A percentile compares a stretch with the other conserved stretches of the same genome.
Evolutionary conservation across 64 coral and sea anemone genomes (phyloP).

Genomic region (Pocillopora damicornis): DNA sequence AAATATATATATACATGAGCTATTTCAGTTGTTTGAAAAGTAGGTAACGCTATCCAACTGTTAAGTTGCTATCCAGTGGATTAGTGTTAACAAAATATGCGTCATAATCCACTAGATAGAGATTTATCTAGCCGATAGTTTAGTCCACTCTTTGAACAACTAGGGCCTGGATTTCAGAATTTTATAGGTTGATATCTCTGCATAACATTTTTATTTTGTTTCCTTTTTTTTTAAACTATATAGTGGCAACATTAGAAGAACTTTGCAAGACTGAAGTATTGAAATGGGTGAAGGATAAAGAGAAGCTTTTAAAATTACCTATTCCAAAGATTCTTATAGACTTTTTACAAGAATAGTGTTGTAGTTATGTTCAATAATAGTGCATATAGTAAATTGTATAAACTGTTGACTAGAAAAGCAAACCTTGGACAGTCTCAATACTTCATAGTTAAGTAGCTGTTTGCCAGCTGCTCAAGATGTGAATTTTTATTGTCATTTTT

Average conservation of each 20-base stretch:
- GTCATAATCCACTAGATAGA: too few relatives aligned
- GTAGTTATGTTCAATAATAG: not conserved
- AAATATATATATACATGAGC: too few relatives aligned
- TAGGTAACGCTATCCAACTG: too few relatives aligned
- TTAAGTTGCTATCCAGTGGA: too few relatives aligned
- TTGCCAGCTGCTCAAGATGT: too few relatives aligned
- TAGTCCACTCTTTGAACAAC: too few relatives aligned
- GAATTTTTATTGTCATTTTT: too few relatives aligned
- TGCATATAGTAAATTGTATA: not conserved
- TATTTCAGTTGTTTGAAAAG: too few relatives aligned
- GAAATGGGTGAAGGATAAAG: slow-evolving; percentile 48
- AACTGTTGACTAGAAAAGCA: not conserved
- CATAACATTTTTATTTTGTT: not conserved
- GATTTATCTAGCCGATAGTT: too few relatives aligned
- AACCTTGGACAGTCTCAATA: not conserved
- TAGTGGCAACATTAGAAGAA: slow-evolving; percentile 77
- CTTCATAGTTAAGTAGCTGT: too few relatives aligned
- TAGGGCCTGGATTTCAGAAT: too few relatives aligned
- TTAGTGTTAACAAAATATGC: too few relatives aligned
- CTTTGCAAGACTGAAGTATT: slow-evolving; percentile 66
- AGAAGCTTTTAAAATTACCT: slow-evolving; percentile 63
- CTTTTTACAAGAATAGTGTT: slow-evolving; percentile 53
- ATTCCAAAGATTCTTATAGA: slow-evolving; percentile 81
- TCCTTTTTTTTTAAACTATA: slow-evolving; percentile 10
- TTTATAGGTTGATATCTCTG: not conserved